These are phyloP conservation scores for Hydrotaea diabolus DNA, from an alignment of 2,888 invertebrate genomes.

Conservation along the genomic window DNA sequence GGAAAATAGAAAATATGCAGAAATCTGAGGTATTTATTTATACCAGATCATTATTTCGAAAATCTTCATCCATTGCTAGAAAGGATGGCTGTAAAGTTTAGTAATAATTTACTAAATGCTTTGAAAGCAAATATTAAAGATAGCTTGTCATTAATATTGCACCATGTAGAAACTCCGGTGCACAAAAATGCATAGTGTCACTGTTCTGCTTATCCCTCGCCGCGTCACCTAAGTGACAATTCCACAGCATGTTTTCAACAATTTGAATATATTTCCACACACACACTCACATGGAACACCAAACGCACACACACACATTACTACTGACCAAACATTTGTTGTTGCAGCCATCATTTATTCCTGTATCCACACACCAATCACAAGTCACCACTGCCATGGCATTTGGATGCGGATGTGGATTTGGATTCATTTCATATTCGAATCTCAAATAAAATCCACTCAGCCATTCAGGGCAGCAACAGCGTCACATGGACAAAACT, in stretches of 20 bases:
- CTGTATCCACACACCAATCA: constrained; percentile 27
- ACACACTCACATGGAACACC: constrained; percentile 13
- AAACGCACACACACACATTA: no score
- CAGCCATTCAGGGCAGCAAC: constrained; percentile 7
- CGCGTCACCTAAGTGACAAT: constrained; percentile 39
- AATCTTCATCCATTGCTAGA: no score
- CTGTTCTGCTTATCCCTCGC: not conserved
- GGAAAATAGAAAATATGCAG: no score
- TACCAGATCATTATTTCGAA: no score
- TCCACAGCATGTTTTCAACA: constrained; percentile 27
- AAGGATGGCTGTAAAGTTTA: no score
- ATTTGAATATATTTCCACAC: not conserved
- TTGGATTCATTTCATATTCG: constrained; percentile 22
- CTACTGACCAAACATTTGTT: constrained; percentile 8
- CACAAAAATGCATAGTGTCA: not conserved
- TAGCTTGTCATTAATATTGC: no score
- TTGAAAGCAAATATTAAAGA: no score
- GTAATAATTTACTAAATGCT: no score
- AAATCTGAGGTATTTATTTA: no score
- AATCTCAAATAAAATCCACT: constrained; percentile 15
- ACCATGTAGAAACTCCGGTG: no score
- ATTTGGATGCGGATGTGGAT: no score
- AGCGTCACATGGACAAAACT: not conserved
- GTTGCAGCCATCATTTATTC: constrained; percentile 59
- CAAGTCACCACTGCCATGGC: no score